These are phyloP conservation scores for Hylaea fasciaria DNA, from an alignment of 2,888 invertebrate genomes.

Conservation along the genomic window DNA sequence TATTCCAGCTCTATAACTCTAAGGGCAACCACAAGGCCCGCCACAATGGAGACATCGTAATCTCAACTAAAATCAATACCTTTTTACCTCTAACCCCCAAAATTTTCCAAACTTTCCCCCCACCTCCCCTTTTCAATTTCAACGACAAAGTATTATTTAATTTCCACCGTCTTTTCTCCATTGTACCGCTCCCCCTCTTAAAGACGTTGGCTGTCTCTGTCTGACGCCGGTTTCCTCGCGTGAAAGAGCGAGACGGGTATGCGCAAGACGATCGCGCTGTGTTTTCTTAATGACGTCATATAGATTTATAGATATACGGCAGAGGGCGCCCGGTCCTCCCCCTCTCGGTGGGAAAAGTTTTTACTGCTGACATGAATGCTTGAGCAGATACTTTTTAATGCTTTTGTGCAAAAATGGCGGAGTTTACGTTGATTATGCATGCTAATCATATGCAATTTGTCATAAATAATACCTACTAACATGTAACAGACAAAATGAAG, in stretches of 20 bases:
- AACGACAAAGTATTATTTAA: conserved; percentile 85
- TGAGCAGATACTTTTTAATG: conserved; percentile 26
- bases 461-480: too few species aligned
- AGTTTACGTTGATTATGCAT: background rate
- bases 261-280: conserved; percentile 74
- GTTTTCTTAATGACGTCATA: conserved; percentile 83
- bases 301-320: conserved; percentile 80
- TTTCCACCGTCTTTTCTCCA: conserved; percentile 82
- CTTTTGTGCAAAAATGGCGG: conserved; percentile 12
- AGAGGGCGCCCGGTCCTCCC: conserved; percentile 54
- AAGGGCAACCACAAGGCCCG: conserved; percentile 46
- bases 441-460: background rate
- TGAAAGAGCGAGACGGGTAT: conserved; percentile 67
- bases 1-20: background rate
- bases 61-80: conserved; percentile 82
- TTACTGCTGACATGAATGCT: conserved; percentile 49
- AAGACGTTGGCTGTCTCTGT: conserved; percentile 69
- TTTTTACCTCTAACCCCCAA: conserved; percentile 79
- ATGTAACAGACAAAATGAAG: too few species aligned
- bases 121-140: conserved; percentile 74
- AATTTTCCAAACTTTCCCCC: conserved; percentile 73
- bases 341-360: conserved; percentile 67
- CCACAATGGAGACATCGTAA: conserved; percentile 61
- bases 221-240: conserved; percentile 52
- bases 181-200: conserved; percentile 70